Evolutionary conservation across 1,140 invertebrate species (phyloP), one percentile per base, ranked within the genome.

Genomic region (Tetragnatha versicolor): DNA sequence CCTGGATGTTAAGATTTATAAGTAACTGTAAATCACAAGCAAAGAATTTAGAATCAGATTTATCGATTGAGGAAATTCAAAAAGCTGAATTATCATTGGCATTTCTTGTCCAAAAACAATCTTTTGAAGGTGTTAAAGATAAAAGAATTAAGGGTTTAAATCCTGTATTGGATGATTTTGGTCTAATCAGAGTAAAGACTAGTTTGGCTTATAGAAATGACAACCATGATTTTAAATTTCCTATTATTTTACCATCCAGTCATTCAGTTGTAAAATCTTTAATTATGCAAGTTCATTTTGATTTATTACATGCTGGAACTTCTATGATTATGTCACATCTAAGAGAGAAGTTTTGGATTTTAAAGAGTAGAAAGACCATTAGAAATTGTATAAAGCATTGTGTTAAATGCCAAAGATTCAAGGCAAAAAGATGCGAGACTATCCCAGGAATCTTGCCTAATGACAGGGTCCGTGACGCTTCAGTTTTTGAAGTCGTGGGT

Each of bases 291-390:
- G 2, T 7, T 35, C 55, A 75, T 75, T 10, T 31, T 3, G 5
- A 29, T 20, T n/a, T 42, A 4, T 47, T 39, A 35, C 53, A 61
- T 61, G 37, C 55, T 17, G 55, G 53, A 14, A 31, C 31, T 45
- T 27, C 53, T 10, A 27, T 20, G 12, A 20, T 63, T 3, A 45
- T 45, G 7, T 29, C 77, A 12, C 27, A 70, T 29, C 31, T 79
- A 55, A 33, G 77, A 33, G 37, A 53, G 14, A 29, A 35, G 35
- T 70, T 47, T 42, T 79, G 65, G 77, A 45, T 79, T 60, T 47
- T 79, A n/a, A 75, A 51, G 31, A 3, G 3, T 7, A 33, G 77
- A 45, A 22, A 60, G n/a, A 58, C 25, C 12, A 70, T 79, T 0
- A n/a, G 60, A 25, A 79, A 61, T 35, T 29, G 42, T 20, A 42